Evolutionary conservation across 2,888 invertebrate genomes (phyloP).

Genomic region (Drosophila colorata): DNA sequence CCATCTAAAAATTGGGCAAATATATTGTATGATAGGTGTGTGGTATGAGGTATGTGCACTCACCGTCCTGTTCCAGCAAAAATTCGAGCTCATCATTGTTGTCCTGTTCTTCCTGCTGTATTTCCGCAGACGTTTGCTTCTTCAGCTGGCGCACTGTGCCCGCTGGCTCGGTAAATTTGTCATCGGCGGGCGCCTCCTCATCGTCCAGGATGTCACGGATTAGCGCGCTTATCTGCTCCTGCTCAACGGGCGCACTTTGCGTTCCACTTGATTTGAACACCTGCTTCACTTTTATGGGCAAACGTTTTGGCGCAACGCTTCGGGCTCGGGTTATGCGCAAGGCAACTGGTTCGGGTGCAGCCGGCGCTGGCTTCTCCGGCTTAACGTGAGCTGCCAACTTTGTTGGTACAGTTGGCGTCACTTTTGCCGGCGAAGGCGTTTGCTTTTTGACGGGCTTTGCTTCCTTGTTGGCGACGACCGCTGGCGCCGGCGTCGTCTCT

Average conservation of each 20-base stretch:
- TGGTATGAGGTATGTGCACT: too few relatives aligned
- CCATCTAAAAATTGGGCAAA: constrained; percentile 8
- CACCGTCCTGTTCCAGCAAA: constrained; percentile 37
- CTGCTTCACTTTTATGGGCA: background rate
- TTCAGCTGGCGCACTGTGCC: constrained; percentile 33
- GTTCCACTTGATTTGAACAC: background rate
- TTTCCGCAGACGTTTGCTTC: background rate
- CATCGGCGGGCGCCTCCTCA: constrained; percentile 28
- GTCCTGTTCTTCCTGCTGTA: constrained; percentile 18
- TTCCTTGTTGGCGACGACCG: background rate
- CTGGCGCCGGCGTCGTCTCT: too few relatives aligned
- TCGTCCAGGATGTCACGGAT: constrained; percentile 63
- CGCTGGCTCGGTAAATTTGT: constrained; percentile 24
- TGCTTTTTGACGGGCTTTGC: background rate
- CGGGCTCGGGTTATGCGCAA: constrained; percentile 18
- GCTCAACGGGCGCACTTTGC: constrained; percentile 34
- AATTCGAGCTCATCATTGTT: constrained; percentile 42
- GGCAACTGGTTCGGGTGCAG: background rate
- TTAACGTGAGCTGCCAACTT: background rate
- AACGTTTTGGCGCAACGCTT: background rate
- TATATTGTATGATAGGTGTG: too few relatives aligned
- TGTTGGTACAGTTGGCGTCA: constrained; percentile 1
- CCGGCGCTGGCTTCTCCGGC: background rate
- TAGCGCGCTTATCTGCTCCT: constrained; percentile 52
- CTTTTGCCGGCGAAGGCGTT: background rate